Evolutionary conservation across 2,113 vertebrate species (phyloP).

Genomic region (Poeciliopsis retropinna): DNA sequence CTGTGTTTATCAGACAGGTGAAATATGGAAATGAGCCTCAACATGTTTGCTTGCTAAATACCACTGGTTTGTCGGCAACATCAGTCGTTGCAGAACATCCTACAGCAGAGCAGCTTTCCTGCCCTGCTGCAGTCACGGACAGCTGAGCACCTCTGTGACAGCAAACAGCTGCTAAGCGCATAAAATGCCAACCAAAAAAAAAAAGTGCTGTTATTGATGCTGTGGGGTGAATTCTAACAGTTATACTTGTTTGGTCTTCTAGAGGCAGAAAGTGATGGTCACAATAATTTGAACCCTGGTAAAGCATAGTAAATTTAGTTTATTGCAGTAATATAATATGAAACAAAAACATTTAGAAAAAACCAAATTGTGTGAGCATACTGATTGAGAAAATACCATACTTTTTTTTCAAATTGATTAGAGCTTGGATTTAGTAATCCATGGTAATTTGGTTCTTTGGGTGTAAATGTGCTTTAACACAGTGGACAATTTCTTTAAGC

Average conservation of each 20-base stretch:
- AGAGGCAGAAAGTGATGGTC: slow-evolving; percentile 3
- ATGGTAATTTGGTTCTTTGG: no score
- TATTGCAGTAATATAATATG: background rate
- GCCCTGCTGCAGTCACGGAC: slow-evolving; percentile 21
- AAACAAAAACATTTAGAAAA: background rate
- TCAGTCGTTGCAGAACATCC: slow-evolving; percentile 40
- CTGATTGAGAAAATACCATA: no score
- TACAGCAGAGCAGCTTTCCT: slow-evolving; percentile 22
- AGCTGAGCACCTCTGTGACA: slow-evolving; percentile 50
- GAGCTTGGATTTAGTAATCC: no score
- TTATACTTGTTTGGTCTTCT: slow-evolving; percentile 22
- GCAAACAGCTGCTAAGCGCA: slow-evolving; percentile 45
- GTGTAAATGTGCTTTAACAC: no score
- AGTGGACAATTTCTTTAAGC: no score
- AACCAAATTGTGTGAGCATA: no score
- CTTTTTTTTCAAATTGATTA: no score
- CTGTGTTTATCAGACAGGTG: slow-evolving; percentile 38
- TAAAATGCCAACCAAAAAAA: slow-evolving; percentile 17
- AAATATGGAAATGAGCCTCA: slow-evolving; percentile 65
- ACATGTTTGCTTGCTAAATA: slow-evolving; percentile 52
- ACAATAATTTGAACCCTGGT: background rate
- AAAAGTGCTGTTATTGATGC: slow-evolving; percentile 34
- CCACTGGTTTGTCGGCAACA: slow-evolving; percentile 34
- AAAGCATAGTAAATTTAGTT: background rate
- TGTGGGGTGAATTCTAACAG: slow-evolving; percentile 8